Evolutionary conservation across 2,797 vertebrate genomes (phyloP), one percentile per base, ranked within the genome.

Genomic region (Nannoperca australis): DNA sequence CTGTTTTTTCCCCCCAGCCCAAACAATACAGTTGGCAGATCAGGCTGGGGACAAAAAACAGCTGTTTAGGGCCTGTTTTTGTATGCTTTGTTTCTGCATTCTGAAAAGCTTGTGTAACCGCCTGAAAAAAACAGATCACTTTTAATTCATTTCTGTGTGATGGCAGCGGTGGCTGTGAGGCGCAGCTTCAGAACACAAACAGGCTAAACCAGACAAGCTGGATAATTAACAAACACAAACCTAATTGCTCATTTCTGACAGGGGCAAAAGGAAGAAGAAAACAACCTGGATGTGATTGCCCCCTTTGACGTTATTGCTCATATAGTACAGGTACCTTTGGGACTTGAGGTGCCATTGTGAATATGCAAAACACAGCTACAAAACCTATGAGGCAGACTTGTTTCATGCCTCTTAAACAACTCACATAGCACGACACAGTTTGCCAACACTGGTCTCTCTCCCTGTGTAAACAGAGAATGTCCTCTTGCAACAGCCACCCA

Each of bases 181-280:
- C 88, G 92, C 92, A 93, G 93, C 91, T 91, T 85, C 83, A 84
- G 78, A 94, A 93, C 91, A 93, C 90, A 95, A 94, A 95, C 95
- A 94, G 92, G 92, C 94, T 90, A 88, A 94, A 95, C 93, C 89
- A 94, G 95, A 94, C 94, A 94, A 91, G 93, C 94, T 88, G 90
- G 92, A 94, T 95, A 95, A 95, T 96, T 96, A 95, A 95, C 95
- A 95, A 95, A 95, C 94, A 94, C 93, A 94, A 94, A 94, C 89
- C 91, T 95, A 95, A 95, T 95, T 95, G 95, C 94, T 95, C 90
- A 94, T 94, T 95, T 95, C 93, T 94, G 94, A 95, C 95, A 93
- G 93, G 92, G 93, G 93, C 93, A 94, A 95, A 94, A 94, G 92
- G 92, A 94, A 93, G 91, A 93, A 88, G 92, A 95, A 95, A 94